Conservation (phyloP, 2,888 invertebrate genomes). For the Biston betularia region DNA sequence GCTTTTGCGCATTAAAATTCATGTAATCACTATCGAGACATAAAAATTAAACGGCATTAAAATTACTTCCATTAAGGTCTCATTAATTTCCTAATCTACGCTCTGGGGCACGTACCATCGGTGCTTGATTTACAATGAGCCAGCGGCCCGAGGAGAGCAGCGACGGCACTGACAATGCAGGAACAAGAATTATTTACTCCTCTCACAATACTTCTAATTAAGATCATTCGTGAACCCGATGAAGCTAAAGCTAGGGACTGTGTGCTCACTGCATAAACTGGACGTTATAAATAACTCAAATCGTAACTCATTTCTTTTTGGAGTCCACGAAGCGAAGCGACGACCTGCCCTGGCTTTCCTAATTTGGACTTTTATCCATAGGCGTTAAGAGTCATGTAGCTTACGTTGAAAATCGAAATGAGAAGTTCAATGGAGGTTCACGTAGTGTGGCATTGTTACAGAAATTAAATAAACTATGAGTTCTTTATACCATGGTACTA, state of each 20-base stretch:
- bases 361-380: slow-evolving; percentile 55
- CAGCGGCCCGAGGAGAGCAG: slow-evolving; percentile 48
- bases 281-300: slow-evolving; percentile 82
- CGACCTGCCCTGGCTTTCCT: slow-evolving; percentile 38
- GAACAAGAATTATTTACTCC: slow-evolving; percentile 75
- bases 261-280: slow-evolving; percentile 72
- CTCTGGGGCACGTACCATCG: slow-evolving; percentile 70
- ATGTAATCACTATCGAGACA: slow-evolving; percentile 71
- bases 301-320: slow-evolving; percentile 76
- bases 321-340: slow-evolving; percentile 62
- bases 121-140: slow-evolving; percentile 76
- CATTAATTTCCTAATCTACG: slow-evolving; percentile 82
- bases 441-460: slow-evolving; percentile 73
- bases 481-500: slow-evolving; percentile 52
- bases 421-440: slow-evolving; percentile 44
- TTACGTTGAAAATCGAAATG: slow-evolving; percentile 57
- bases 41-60: slow-evolving; percentile 73
- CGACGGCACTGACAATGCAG: slow-evolving; percentile 62
- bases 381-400: slow-evolving; percentile 56
- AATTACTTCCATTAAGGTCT: slow-evolving; percentile 79
- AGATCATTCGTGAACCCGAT: slow-evolving; percentile 81
- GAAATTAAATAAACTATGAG: slow-evolving; percentile 68
- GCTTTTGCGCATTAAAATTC: slow-evolving; percentile 78
- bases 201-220: slow-evolving; percentile 84
- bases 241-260: slow-evolving; percentile 68